Base-by-base conservation (phyloP, 1,140 invertebrate genomes). In the Drosophila serrata region DNA sequence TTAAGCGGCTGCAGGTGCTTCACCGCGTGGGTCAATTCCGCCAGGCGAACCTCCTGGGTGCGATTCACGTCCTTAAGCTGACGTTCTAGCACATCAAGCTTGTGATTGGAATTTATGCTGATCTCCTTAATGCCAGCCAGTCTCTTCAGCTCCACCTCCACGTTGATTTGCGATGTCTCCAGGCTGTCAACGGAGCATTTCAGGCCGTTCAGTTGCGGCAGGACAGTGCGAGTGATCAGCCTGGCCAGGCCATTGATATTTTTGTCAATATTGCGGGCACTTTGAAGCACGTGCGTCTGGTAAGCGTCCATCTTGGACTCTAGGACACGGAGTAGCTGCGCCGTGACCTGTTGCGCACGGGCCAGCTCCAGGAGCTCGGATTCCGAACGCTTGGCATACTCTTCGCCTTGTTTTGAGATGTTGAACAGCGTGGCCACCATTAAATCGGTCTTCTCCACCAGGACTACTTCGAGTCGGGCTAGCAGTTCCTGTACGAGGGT, bases 151-250 rank as follows among this genome's bases (percentile, higher is more conserved):
- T 88, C 84, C 12, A 88, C 80, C 39, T 88, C 84, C 6, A 84
- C 68, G 37, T 88, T 88, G 12, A 88, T 77, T 5, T 84, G 85
- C 2, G 84, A 80, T 0, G 84, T 90, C 19, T 90, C 84, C 17
- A 90, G 62, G 19, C 61, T 80, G 31, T 88, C 49, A 19, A 84
- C 78, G 22, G 84, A 78, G 42, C 77, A 90, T 7, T 90, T 75
- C 6, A 88, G 80, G 6, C 81, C 80, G 46, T 90, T 84, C 0
- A 88, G 35, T 13, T 88, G 63, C 1, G 84, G 84, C 29, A 88
- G 48, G 6, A 90, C 62, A 1, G 84, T 42, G 2, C 84, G 81
- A 1, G 85, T 74, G 19, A 90, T 48, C 37, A 88, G 29, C 46
- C 80, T 88, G 42, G 80, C 69, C 15, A 90, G 63, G 1, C 68